These are phyloP conservation scores for Poecilobothrus nobilitatus DNA, from an alignment of 2,888 invertebrate species.

Conservation along the genomic window DNA sequence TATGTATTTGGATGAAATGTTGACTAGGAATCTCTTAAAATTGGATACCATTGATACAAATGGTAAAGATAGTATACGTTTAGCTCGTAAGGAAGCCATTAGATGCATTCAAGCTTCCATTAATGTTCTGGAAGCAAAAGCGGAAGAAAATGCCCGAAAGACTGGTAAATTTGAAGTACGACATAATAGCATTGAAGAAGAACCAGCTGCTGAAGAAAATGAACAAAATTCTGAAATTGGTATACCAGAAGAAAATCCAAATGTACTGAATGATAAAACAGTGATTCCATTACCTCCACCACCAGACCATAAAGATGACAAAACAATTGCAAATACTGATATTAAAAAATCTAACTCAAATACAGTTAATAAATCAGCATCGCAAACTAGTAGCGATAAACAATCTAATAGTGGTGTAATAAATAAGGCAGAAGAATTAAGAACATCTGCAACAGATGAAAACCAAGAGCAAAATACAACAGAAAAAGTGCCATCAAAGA, in stretches of 20 bases:
- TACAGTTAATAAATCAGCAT: neutral
- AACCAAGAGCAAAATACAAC: neutral
- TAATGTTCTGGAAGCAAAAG: constrained; percentile 70
- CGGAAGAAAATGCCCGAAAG: constrained; percentile 46
- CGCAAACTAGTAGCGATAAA: neutral
- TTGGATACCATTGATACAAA: constrained; percentile 89
- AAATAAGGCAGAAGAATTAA: neutral
- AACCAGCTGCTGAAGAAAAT: neutral
- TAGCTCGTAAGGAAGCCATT: constrained; percentile 79
- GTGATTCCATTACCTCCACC: constrained; percentile 17
- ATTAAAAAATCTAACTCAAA: neutral
- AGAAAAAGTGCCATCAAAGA: too few species aligned
- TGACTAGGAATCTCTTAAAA: constrained; percentile 83
- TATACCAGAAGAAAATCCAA: neutral
- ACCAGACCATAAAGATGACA: constrained; percentile 7
- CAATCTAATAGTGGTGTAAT: neutral
- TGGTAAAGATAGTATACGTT: constrained; percentile 80
- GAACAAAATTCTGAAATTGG: neutral
- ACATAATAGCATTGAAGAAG: constrained; percentile 1
- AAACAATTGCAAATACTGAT: neutral
- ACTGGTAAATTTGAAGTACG: neutral
- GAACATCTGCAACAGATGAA: too few species aligned
- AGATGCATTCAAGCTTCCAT: constrained; percentile 81
- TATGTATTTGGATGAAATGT: constrained; percentile 87
- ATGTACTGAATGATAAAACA: neutral